Percentiles rank a stretch among this genome's conserved stretches.
Evolutionary conservation across 37 sponge, comb jelly and placozoan species (phyloP).

Genomic region (Hexactinellida sp.): DNA sequence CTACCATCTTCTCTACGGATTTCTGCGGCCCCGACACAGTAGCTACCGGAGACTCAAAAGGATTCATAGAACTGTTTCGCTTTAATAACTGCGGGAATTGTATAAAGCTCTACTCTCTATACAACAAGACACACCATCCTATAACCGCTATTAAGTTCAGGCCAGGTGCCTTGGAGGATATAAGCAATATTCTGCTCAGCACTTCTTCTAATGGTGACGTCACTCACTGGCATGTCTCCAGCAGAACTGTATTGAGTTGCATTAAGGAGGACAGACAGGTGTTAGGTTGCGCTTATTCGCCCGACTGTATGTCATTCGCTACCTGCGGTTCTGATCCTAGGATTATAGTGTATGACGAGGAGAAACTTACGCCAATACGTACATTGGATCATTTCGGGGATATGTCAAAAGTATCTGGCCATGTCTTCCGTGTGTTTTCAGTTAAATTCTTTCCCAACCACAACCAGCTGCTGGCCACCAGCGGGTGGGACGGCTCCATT

Average conservation of each 20-base stretch:
- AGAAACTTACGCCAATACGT: constrained; percentile 10
- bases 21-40: neutral
- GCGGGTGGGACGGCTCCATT: neutral
- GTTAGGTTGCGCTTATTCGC: constrained; percentile 33
- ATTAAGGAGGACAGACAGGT: constrained; percentile 47
- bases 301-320: constrained; percentile 34
- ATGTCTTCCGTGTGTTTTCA: neutral
- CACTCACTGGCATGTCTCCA: constrained; percentile 46
- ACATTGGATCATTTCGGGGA: constrained; percentile 26
- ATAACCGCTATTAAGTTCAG: neutral
- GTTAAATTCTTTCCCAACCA: neutral
- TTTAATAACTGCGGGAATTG: neutral
- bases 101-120: neutral
- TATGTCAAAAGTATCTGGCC: neutral
- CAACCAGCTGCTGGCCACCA: neutral
- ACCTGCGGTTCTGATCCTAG: constrained; percentile 42
- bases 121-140: neutral
- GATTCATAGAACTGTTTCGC: neutral
- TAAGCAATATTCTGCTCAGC: neutral
- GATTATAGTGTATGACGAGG: constrained; percentile 36
- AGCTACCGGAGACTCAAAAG: neutral
- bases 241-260: constrained; percentile 24
- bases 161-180: neutral
- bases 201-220: constrained; percentile 36
- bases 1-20: neutral